A percentile compares a stretch with the other conserved stretches of the same genome.
Conservation (phyloP, 2,113 vertebrate genomes). For the Gallinago undulata region DNA sequence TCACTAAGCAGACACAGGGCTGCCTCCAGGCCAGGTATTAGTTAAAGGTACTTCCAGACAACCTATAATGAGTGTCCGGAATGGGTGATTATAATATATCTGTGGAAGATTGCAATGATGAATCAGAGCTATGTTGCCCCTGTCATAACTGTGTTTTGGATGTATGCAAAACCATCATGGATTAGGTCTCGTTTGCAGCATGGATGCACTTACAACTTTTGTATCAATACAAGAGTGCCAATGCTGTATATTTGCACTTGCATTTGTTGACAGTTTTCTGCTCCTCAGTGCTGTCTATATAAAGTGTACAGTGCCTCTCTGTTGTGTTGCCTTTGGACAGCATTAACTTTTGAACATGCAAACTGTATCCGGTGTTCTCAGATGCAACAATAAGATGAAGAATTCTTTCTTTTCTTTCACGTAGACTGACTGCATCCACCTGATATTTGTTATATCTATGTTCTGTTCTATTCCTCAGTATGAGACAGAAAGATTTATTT, state of each 20-base stretch:
- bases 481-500: not conserved
- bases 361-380: not conserved
- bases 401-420: not conserved
- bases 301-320: not conserved
- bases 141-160: not conserved
- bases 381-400: not conserved
- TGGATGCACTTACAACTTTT: accelerated
- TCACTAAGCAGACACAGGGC: not conserved
- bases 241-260: not conserved
- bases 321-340: not conserved
- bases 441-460: not conserved
- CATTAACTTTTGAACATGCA: not conserved
- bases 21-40: not conserved
- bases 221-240: not conserved
- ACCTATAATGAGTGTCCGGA: not conserved
- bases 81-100: not conserved
- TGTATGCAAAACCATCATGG: accelerated
- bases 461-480: not conserved
- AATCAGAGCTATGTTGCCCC: not conserved
- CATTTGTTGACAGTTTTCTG: not conserved
- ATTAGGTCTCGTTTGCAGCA: not conserved
- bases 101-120: accelerated
- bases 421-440: not conserved
- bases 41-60: not conserved
- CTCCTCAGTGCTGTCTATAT: not conserved